Base-by-base conservation (phyloP, 2,888 invertebrate species). In the Eretmocerus hayati region DNA sequence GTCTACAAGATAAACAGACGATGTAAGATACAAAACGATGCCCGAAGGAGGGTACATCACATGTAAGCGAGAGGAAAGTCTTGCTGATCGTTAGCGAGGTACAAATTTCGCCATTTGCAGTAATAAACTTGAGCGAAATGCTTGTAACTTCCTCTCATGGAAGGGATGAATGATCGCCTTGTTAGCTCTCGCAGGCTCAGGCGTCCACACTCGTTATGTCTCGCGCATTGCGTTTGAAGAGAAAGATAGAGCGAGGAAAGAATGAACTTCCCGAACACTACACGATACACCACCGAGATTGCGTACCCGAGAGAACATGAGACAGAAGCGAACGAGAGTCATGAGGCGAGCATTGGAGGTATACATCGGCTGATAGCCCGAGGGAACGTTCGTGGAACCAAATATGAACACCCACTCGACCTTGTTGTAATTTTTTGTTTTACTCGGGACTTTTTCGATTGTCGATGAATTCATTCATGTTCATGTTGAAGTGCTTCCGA, bases 21-120 rank as follows among this genome's bases (percentile, higher is more conserved):
- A n/a, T 33, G 15, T 33, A 13, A 43, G 21, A 6, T 9, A 36
- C 4, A 36, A 19, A 36, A 13, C 4, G 16, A 36, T 5, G 2
- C 18, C 5, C 9, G 8, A 36, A 20, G 36, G 36, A 20, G 36
- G 19, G 36, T 5, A n/a, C n/a, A n/a, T n/a, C n/a, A n/a, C n/a
- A n/a, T n/a, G n/a, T n/a, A 9, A 6, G 5, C 4, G n/a, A 11
- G 55, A 44, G 60, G 59, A 62, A 62, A 62, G 55, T 58, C 57
- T 52, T 59, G 58, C 56, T 60, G 66, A 69, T 69, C 68, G 66
- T 68, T 68, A 69, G 66, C 62, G 59, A 66, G 65, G 67, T 69
- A 70, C 70, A 71, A 71, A 71, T 71, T 71, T 69, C 62, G 62
- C 66, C 67, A 69, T 70, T 71, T 68, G 67, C 67, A 60, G 68